Percentiles rank a stretch among this genome's conserved stretches.
These are phyloP conservation scores for Bimastos eiseni DNA, from an alignment of 2,888 invertebrate genomes.

Conservation along the genomic window DNA sequence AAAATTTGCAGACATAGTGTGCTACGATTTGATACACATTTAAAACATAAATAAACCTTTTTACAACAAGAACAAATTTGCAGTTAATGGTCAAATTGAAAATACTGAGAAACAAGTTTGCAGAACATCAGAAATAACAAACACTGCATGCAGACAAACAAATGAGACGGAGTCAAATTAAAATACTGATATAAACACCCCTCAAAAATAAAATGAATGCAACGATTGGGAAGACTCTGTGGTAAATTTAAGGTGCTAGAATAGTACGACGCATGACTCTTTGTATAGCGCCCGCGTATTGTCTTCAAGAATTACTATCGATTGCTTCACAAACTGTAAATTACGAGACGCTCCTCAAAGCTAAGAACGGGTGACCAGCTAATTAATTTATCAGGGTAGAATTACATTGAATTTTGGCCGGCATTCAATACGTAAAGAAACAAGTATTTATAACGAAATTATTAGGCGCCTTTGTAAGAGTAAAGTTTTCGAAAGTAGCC, in stretches of 20 bases:
- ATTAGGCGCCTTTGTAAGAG: background rate
- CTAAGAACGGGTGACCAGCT: no score
- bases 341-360: no score
- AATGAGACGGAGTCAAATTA: background rate
- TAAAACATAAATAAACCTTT: background rate
- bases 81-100: background rate
- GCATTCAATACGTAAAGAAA: background rate
- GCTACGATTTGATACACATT: background rate
- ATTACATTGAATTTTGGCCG: no score
- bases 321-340: no score
- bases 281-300: background rate
- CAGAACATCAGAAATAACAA: background rate
- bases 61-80: background rate
- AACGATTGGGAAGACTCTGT: background rate
- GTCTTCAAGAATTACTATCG: background rate
- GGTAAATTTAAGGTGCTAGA: background rate
- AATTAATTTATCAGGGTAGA: no score
- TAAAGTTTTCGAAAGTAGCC: background rate
- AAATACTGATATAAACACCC: background rate
- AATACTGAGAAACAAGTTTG: background rate
- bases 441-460: background rate
- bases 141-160: no score
- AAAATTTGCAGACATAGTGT: background rate
- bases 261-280: background rate
- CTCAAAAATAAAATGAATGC: background rate